Evolutionary conservation across 2,888 invertebrate species (phyloP).

Genomic region (Phytoseiulus persimilis): DNA sequence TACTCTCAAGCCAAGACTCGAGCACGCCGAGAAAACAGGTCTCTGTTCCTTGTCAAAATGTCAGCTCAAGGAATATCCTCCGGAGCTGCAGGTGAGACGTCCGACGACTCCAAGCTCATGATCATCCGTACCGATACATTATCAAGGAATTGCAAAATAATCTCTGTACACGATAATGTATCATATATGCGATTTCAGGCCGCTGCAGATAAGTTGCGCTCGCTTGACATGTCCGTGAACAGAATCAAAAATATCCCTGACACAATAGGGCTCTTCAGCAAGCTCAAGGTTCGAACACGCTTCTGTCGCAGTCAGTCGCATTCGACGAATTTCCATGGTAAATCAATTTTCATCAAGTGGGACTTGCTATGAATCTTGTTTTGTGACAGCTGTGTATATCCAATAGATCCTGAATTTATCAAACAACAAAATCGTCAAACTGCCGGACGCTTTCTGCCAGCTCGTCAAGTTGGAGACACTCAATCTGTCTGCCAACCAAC

Average conservation of each 20-base stretch:
- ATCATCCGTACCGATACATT: no score
- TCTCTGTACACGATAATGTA: no score
- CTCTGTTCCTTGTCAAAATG: conserved; percentile 19
- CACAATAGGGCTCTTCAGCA: background rate
- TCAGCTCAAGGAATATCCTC: conserved; percentile 17
- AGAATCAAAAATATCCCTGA: conserved; percentile 19
- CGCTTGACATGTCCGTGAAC: conserved; percentile 12
- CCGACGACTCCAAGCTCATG: no score
- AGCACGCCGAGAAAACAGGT: conserved; percentile 27
- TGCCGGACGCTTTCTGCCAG: conserved; percentile 19
- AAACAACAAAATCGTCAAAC: conserved; percentile 23
- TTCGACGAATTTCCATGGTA: no score
- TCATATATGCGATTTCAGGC: background rate
- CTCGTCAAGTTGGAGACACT: conserved; percentile 6
- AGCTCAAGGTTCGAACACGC: background rate
- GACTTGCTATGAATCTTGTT: no score
- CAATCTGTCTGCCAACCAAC: conserved; percentile 6
- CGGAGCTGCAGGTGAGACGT: conserved; percentile 6
- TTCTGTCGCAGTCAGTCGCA: no score
- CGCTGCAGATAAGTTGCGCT: conserved; percentile 20
- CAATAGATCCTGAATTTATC: background rate
- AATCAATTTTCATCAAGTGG: no score
- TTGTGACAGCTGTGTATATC: background rate
- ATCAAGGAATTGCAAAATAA: no score
- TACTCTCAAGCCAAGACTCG: conserved; percentile 15